These are phyloP conservation scores for Tragulus kanchil DNA, from an alignment of 2,113 vertebrate genomes.

Conservation along the genomic window DNA sequence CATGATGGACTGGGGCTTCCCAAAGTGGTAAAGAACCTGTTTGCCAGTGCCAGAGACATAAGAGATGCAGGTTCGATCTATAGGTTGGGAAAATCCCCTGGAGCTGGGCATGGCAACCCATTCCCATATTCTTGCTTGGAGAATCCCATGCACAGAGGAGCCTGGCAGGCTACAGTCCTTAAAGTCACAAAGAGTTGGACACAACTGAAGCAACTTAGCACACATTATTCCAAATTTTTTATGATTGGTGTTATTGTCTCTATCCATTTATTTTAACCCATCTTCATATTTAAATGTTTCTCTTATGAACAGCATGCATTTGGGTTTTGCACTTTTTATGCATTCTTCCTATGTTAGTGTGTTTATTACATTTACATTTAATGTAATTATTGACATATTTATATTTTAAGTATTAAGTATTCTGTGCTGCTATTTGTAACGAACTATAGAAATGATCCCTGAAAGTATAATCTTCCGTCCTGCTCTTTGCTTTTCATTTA, in stretches of 20 bases:
- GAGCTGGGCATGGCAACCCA: no score
- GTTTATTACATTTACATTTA: constrained; percentile 30
- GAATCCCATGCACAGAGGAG: no score
- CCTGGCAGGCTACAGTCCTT: no score
- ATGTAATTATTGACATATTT: not conserved
- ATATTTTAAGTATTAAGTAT: not conserved
- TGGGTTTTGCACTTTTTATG: not conserved
- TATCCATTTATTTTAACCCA: not conserved
- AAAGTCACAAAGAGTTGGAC: no score
- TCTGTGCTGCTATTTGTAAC: no score
- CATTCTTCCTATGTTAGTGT: not conserved
- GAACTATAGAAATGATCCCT: no score
- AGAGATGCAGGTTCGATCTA: no score
- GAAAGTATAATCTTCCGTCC: not conserved
- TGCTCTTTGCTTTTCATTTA: not conserved
- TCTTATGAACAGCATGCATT: not conserved
- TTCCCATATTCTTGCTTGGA: no score
- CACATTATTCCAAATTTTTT: not conserved
- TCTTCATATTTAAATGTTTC: not conserved
- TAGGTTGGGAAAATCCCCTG: no score
- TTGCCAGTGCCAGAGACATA: no score
- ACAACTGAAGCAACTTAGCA: no score
- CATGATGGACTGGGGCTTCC: not conserved
- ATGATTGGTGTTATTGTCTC: not conserved
- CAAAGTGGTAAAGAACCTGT: no score